Conservation (phyloP, 2,888 invertebrate species). For the Cheilosia scutellata region DNA sequence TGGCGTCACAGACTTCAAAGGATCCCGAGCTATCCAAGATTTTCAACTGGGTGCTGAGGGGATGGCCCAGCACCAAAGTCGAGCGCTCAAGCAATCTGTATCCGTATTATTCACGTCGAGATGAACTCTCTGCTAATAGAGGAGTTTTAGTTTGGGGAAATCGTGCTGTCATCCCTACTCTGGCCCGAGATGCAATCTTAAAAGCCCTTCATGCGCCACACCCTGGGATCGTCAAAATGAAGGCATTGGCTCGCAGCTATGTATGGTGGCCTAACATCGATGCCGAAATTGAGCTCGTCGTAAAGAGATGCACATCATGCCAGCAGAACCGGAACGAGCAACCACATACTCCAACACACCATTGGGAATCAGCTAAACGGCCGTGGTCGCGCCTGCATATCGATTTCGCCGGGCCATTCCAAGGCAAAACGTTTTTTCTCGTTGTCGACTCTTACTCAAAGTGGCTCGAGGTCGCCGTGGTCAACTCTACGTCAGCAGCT, state of each 20-base stretch:
- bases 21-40: constrained; percentile 35
- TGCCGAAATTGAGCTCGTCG: constrained; percentile 33
- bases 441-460: constrained; percentile 55
- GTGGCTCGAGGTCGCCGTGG: constrained; percentile 54
- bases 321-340: constrained; percentile 13
- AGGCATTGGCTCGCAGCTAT: constrained; percentile 47
- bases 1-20: constrained; percentile 38
- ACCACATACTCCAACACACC: constrained; percentile 12
- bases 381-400: constrained; percentile 37
- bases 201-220: constrained; percentile 42
- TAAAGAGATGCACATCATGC: constrained; percentile 18
- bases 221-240: constrained; percentile 50
- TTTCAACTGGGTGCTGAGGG: constrained; percentile 50
- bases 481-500: constrained; percentile 50
- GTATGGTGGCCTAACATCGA: constrained; percentile 49
- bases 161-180: not conserved
- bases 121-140: constrained; percentile 24
- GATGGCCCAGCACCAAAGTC: constrained; percentile 22
- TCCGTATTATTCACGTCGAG: constrained; percentile 20
- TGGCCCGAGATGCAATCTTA: constrained; percentile 13
- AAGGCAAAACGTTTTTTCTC: constrained; percentile 31
- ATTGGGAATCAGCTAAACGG: constrained; percentile 36
- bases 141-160: constrained; percentile 7
- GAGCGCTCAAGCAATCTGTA: constrained; percentile 35
- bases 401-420: constrained; percentile 34